phyloP scores from a whole-genome alignment of 2,797 vertebrate species.

The Clarias laeviceps region DNA sequence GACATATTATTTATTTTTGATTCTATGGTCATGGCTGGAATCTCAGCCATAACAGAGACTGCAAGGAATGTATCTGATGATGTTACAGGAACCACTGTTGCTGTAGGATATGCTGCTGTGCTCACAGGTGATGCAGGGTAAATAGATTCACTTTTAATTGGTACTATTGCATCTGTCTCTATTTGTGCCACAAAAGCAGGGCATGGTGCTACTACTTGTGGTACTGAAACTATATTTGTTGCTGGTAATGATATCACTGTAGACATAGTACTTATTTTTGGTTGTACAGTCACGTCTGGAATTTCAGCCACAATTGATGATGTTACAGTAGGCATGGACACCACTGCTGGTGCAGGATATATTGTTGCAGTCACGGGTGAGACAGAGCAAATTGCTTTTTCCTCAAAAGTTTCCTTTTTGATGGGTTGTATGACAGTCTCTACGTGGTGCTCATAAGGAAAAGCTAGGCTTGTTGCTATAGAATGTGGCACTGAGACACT shows the following conservation, averaged over 20 bases:
- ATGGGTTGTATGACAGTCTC: conserved; percentile 2
- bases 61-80: conserved; percentile 27
- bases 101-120: neutral
- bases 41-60: conserved; percentile 40
- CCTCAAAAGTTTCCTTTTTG: neutral
- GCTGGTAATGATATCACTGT: neutral
- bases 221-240: conserved; percentile 24
- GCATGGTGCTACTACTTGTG: conserved; percentile 23
- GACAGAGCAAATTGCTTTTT: neutral
- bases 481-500: conserved; percentile 14
- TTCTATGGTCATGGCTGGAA: conserved; percentile 23
- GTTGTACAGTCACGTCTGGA: conserved; percentile 18
- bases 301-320: conserved; percentile 35
- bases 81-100: conserved; percentile 16
- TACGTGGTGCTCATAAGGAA: neutral
- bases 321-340: conserved; percentile 24
- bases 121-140: conserved; percentile 13
- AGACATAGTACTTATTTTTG: neutral
- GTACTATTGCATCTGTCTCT: neutral
- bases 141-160: conserved; percentile 2
- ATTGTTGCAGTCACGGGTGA: neutral
- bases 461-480: conserved; percentile 2
- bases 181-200: conserved; percentile 16
- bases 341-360: conserved; percentile 4
- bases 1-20: conserved; percentile 1